These are phyloP conservation scores for Ceratina japonica DNA, from an alignment of 1,140 invertebrate genomes.

Conservation along the genomic window DNA sequence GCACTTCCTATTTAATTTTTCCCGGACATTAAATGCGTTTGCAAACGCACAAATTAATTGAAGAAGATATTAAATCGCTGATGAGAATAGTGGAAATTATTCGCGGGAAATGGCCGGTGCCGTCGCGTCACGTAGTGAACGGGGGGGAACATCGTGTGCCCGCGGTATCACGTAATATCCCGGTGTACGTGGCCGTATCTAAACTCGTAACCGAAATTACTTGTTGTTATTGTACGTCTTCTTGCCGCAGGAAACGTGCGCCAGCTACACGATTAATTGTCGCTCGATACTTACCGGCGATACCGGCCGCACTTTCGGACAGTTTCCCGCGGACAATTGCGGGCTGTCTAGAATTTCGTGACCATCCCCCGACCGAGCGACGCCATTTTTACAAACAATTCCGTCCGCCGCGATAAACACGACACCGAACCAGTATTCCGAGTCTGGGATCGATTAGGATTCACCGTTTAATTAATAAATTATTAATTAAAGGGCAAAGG, in stretches of 20 bases:
- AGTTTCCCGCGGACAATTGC: not conserved
- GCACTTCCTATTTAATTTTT: too few species aligned
- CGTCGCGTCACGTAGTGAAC: slow-evolving; percentile 29
- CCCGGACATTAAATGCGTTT: not conserved
- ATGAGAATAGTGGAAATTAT: slow-evolving; percentile 6
- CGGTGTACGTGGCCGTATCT: slow-evolving; percentile 57
- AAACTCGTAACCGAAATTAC: slow-evolving; percentile 57
- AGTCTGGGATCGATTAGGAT: too few species aligned
- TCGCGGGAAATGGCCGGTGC: slow-evolving; percentile 10
- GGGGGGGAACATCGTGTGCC: slow-evolving; percentile 5
- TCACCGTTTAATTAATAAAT: too few species aligned
- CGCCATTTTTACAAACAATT: not conserved
- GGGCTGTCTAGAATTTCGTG: not conserved
- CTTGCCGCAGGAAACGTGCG: slow-evolving; percentile 27
- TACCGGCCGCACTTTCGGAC: not conserved
- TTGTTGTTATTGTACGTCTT: slow-evolving; percentile 49
- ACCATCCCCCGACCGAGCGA: not conserved
- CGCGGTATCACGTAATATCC: slow-evolving; percentile 56
- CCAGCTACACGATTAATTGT: slow-evolving; percentile 35
- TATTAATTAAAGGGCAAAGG: too few species aligned
- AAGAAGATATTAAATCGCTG: not conserved
- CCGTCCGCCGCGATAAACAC: not conserved
- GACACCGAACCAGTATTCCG: too few species aligned
- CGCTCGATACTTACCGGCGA: slow-evolving; percentile 19
- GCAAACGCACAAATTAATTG: not conserved